A percentile compares a stretch with the other conserved stretches of the same genome.
phyloP scores from a whole-genome alignment of 1,140 invertebrate genomes.

The Danaus plexippus region DNA sequence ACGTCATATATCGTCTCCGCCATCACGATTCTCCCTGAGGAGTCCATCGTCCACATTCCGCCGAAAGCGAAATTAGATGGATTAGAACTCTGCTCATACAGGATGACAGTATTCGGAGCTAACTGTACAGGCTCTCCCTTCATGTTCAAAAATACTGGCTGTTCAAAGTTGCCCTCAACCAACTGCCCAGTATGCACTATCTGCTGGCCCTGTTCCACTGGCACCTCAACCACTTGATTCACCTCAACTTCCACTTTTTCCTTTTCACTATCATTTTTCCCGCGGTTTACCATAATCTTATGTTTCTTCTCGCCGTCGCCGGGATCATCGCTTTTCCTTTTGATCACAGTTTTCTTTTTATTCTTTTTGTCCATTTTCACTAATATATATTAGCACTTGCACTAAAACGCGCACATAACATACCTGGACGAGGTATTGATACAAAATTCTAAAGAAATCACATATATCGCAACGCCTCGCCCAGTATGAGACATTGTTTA shows the following conservation, averaged over 20 bases:
- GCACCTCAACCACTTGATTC: constrained; percentile 61
- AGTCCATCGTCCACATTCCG: constrained; percentile 67
- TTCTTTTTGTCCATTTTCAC: constrained; percentile 70
- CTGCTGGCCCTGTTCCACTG: constrained; percentile 60
- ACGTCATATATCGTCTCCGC: constrained; percentile 69
- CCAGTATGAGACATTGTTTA: constrained; percentile 39
- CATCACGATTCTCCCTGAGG: constrained; percentile 63
- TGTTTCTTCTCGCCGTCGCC: constrained; percentile 49
- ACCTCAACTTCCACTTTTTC: constrained; percentile 55
- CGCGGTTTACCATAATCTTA: constrained; percentile 52
- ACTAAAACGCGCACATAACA: constrained; percentile 33
- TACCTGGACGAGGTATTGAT: constrained; percentile 24
- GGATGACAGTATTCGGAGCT: constrained; percentile 65
- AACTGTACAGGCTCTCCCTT: constrained; percentile 64
- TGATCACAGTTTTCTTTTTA: constrained; percentile 66
- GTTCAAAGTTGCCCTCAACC: constrained; percentile 63
- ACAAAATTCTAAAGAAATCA: constrained; percentile 20
- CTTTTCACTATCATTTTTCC: constrained; percentile 50
- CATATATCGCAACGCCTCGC: constrained; percentile 32
- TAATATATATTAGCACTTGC: constrained; percentile 12
- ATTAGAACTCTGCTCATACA: constrained; percentile 64
- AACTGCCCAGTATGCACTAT: constrained; percentile 63
- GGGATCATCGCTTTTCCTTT: constrained; percentile 64
- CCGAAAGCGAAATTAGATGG: constrained; percentile 65
- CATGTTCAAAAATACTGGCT: constrained; percentile 65